Evolutionary conservation across 2,113 vertebrate genomes (phyloP).

Genomic region (Proteles cristata): DNA sequence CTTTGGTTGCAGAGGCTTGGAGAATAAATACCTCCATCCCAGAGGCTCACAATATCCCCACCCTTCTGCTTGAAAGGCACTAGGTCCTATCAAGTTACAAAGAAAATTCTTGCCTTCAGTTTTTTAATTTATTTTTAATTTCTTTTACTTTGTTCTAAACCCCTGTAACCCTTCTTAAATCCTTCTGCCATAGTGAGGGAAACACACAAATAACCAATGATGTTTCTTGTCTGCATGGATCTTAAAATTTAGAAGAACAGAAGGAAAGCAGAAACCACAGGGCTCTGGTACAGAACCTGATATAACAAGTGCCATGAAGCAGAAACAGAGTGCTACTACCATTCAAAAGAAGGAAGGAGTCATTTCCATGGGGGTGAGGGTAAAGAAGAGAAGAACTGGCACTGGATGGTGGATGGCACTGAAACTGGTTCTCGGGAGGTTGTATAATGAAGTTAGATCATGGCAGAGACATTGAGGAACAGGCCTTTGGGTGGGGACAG

Average conservation of each 20-base stretch:
- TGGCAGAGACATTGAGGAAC: neutral
- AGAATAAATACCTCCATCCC: neutral
- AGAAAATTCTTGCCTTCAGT: neutral
- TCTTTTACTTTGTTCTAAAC: neutral
- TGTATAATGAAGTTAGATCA: neutral
- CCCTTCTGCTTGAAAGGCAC: neutral
- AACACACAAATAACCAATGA: neutral
- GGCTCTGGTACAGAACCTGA: neutral
- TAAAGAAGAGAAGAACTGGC: neutral
- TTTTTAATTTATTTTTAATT: neutral
- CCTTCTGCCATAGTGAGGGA: neutral
- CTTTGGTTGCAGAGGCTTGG: neutral
- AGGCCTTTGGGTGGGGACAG: neutral
- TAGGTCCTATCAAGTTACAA: neutral
- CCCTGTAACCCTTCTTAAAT: neutral
- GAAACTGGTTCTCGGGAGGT: neutral
- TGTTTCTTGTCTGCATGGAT: neutral
- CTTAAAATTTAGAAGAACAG: neutral
- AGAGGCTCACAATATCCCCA: neutral
- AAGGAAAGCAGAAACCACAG: neutral
- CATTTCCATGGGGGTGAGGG: neutral
- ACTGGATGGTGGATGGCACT: fast-evolving
- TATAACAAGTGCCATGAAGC: fast-evolving
- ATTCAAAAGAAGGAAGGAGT: neutral
- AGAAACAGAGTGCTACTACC: neutral